Base-by-base conservation (phyloP, 2,888 invertebrate species). In the Macrosoma leucophasiata region DNA sequence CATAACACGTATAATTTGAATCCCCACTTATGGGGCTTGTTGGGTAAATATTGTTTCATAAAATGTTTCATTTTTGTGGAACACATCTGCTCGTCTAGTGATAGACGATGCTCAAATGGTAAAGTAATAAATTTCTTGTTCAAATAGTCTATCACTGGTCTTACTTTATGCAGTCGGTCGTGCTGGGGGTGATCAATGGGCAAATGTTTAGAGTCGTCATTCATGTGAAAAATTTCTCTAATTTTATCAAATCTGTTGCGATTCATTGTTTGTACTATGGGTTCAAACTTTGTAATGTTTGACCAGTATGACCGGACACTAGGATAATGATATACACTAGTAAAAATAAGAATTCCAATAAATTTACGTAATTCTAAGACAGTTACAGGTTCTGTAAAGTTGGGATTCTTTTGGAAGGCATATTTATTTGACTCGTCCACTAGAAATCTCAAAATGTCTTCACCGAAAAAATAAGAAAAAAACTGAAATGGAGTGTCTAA, bases 401-500 rank as follows among this genome's bases (percentile, higher is more conserved):
- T n/a, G n/a, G n/a, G n/a, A n/a, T n/a, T n/a, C n/a, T n/a, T n/a
- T n/a, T n/a, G n/a, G n/a, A n/a, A n/a, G n/a, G n/a, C n/a, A n/a
- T n/a, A n/a, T n/a, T n/a, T n/a, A n/a, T n/a, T n/a, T n/a, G n/a
- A n/a, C n/a, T n/a, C n/a, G n/a, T n/a, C n/a, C n/a, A 35, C 35
- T 35, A 27, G 40, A 37, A 43, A 43, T 44, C 15, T 45, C 37
- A 51, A 46, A 46, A 50, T 46, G 12, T 48, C 46, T 45, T 52
- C 41, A 52, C 43, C 46, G 43, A 52, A 53, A 45, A 52, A 51
- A 34, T 48, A 50, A 46, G 48, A 51, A 50, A 53, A 54, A 50
- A 52, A 51, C 48, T 55, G 48, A 50, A 47, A 55, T 29, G 53
- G 51, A 38, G 42, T 53, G 36, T 46, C 46, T 41, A 52, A 48